Base-by-base conservation (phyloP, 2,113 vertebrate genomes). In the Pollachius pollachius region DNA sequence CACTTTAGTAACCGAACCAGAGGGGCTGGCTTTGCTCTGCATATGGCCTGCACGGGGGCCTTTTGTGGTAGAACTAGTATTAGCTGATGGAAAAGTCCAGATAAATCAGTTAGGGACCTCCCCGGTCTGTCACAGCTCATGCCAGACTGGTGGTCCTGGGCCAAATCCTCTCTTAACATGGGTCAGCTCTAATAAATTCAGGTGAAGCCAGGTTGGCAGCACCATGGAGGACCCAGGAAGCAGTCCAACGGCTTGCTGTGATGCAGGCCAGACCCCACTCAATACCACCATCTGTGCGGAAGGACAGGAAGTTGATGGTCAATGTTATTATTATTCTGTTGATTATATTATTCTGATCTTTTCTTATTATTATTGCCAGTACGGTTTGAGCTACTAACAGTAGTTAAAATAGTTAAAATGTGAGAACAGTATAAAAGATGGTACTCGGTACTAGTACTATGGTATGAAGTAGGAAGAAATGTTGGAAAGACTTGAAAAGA, bases 181-280 rank as follows among this genome's bases (percentile, higher is more conserved):
- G 87, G 76, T 88, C 83, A 74, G 48, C 70, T 82, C 72, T 85
- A 81, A 85, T 78, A 81, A 77, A 83, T 76, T n/a, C 65, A 58
- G 74, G 82, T 72, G 83, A 79, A 82, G 37, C 16, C 62, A 71
- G 69, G 75, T 68, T 86, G 86, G 79, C 74, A 76, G 65, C 18
- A n/a, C 37, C 5, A 70, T 77, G 79, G 81, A 82, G 17, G 15
- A 13, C 65, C 64, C 68, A 81, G 66, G 72, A 76, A 85, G 67
- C 1, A 37, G 25, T 69, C 75, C 80, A 79, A 58, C 8, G 64
- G 71, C 62, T 64, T 57, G 59, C 21, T 82, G 81, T 73, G 71
- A 75, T 52, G 65, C 15, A 0, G 68, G 73, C 67, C 34, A 63
- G 64, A 79, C 73, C 69, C 27, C 66, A 9, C 11, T 48, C 41